phyloP scores from a whole-genome alignment of 1,140 invertebrate genomes.

The Heliconius congener region DNA sequence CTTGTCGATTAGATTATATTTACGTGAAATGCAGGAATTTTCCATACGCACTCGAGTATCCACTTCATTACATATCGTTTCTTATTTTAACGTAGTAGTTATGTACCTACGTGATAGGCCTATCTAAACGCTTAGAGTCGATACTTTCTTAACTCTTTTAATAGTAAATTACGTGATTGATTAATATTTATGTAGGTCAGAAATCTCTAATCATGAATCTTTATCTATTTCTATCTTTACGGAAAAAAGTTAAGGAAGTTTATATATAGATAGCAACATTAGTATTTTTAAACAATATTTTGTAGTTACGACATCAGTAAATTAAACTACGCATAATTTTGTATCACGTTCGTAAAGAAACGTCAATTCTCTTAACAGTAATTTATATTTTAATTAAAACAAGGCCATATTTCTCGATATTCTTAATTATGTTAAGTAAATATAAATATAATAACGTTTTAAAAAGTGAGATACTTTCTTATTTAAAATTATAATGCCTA shows the following conservation, averaged over 20 bases:
- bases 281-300: background rate
- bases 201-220: background rate
- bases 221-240: background rate
- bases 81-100: background rate
- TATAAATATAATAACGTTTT: too few relatives aligned
- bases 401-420: background rate
- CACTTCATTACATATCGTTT: conserved; percentile 9
- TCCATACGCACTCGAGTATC: conserved; percentile 31
- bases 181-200: background rate
- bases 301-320: background rate
- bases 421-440: background rate
- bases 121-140: background rate
- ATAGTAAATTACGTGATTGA: background rate
- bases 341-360: background rate
- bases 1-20: conserved; percentile 30
- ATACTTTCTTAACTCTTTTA: background rate
- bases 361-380: background rate
- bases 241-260: conserved; percentile 6
- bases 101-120: conserved; percentile 5
- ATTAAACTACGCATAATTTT: background rate
- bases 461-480: background rate
- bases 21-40: conserved; percentile 21
- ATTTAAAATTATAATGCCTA: background rate
- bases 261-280: background rate
- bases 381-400: background rate